Base-by-base conservation (phyloP, 2,113 vertebrate genomes). In the Coracopsis vasa region DNA sequence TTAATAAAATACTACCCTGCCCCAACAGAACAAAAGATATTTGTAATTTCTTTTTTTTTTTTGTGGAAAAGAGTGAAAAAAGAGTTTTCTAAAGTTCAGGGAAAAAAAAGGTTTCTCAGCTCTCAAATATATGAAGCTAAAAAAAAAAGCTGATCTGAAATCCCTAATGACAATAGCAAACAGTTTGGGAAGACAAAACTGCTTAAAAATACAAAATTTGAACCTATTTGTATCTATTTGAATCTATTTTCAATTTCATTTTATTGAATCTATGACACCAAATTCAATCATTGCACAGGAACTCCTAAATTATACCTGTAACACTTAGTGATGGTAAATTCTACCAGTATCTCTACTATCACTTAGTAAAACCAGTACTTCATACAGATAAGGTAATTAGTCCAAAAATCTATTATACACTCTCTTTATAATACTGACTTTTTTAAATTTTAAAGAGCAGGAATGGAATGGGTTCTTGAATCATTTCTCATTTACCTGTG, bases 401-500 rank as follows among this genome's bases (percentile, higher is more conserved):
- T 13, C 18, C 48, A 75, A 44, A 72, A 54, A 48, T 61, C 27
- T 35, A n/a, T 31, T 39, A 25, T 3, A 48, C 2, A 23, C 4
- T 44, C 19, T 42, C 51, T 35, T 21, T 21, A 67, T 6, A 74
- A 65, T 11, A 47, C 4, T 45, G 33, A 39, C 5, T 42, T 66
- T 7, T 33, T 71, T 31, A 4, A 8, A 75, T 54, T 79, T 50
- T 62, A 16, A 91, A 86, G 13, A 78, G 33, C 29, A 94, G 16
- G 44, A 75, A 51, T 4, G 28, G 78, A 75, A 54, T 5, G n/a
- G 71, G 31, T 50, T 53, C 23, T 67, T 72, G 28, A 45, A 69
- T 27, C 7, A 51, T 50, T 85, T 85, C 47, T 82, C 7, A 41
- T 96, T 96, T 99, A 99, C 99, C 99, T 99, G 99, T 99, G 99